Conservation (phyloP, 2,888 invertebrate species). For the Tipula vernalis region DNA sequence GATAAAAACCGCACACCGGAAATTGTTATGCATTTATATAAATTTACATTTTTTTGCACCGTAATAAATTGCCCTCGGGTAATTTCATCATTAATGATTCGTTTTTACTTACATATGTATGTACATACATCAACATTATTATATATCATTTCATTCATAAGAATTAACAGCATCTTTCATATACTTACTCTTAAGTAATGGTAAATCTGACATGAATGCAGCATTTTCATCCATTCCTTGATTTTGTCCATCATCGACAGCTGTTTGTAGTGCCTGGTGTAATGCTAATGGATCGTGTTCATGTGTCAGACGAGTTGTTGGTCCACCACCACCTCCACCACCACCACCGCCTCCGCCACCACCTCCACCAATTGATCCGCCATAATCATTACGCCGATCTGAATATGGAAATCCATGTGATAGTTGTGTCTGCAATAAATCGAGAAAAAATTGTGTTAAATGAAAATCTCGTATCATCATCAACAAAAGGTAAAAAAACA, state of each 20-base stretch:
- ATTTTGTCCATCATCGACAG: conserved; percentile 50
- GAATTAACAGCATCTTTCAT: background rate
- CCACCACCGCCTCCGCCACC: conserved; percentile 42
- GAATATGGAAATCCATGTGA: conserved; percentile 49
- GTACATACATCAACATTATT: background rate
- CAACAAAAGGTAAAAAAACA: background rate
- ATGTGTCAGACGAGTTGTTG: conserved; percentile 35
- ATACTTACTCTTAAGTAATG: conserved; percentile 77
- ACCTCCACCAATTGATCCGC: conserved; percentile 46
- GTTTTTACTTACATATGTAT: background rate
- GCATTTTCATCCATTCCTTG: conserved; percentile 76
- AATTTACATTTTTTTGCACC: background rate
- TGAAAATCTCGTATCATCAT: background rate
- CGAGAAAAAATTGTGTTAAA: conserved; percentile 9
- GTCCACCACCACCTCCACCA: conserved; percentile 38
- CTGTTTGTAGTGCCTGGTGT: conserved; percentile 70
- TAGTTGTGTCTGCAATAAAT: conserved; percentile 35
- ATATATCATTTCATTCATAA: background rate
- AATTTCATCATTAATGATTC: background rate
- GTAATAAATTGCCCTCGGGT: background rate
- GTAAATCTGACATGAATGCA: conserved; percentile 81
- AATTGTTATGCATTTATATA: background rate
- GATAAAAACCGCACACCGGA: background rate
- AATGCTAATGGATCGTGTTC: conserved; percentile 64
- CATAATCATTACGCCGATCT: conserved; percentile 42